Base-by-base conservation (phyloP, 2,888 invertebrate genomes). In the Spodoptera picta region DNA sequence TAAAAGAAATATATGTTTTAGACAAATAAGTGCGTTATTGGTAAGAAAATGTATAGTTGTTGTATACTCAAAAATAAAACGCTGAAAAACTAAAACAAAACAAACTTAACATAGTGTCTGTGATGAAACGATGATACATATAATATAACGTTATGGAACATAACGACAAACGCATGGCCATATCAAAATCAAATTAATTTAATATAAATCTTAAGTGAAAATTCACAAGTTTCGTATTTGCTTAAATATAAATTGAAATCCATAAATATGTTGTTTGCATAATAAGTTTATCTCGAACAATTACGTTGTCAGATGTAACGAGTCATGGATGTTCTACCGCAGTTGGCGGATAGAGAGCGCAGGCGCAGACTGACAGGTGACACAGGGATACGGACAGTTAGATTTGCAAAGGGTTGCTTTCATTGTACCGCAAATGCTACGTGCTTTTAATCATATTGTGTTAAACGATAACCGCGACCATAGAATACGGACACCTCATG, bases 1-100 rank as follows among this genome's bases (percentile, higher is more conserved):
- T 91, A 92, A 92, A 91, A 85, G 89, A 88, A 90, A 90, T 89
- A 89, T 92, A 92, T 91, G 90, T 92, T 90, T 90, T 93, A 94
- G 93, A 88, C 83, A 90, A 84, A 84, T 91, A 93, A 92, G 92
- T 87, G 89, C 86, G 88, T 91, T 92, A 92, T 90, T 87, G 90
- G 89, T 93, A 93, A 93, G 92, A 85, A 89, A 89, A 82, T 92
- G 90, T 91, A 89, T 86, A 91, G 88, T 85, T 89, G 87, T 90
- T 89, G 88, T 91, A 88, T 90, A 90, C 89, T 89, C 90, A 85
- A 87, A 90, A 85, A 80, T 82, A 81, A 85, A 83, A 87, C 86
- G 81, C 90, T 86, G 89, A 83, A 85, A 83, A 83, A 82, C 74
- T 74, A 83, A 87, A 85, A 84, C 80, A 87, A 88, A 87, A 91